Evolutionary conservation across 2,797 vertebrate species (phyloP).

Genomic region (Helarctos malayanus): DNA sequence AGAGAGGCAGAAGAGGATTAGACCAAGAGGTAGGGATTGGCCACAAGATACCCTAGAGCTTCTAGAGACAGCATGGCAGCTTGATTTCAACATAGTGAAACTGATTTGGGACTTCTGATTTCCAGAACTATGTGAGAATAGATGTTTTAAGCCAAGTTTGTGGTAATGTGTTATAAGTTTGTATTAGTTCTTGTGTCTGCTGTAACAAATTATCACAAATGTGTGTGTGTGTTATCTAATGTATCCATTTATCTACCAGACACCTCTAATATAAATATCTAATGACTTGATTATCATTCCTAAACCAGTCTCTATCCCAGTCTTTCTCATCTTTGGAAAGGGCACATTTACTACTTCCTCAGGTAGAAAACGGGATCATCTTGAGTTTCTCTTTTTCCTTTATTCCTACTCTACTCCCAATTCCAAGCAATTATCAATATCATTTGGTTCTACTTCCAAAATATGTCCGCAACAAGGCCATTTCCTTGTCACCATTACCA

Average conservation of each 20-base stretch:
- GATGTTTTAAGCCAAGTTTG: neutral
- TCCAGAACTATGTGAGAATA: neutral
- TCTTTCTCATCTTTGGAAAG: slow-evolving; percentile 5
- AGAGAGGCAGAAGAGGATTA: neutral
- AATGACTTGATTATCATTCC: neutral
- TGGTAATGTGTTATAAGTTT: neutral
- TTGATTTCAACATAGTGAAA: neutral
- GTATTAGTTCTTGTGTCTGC: neutral
- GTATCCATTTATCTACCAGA: neutral
- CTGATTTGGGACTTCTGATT: neutral
- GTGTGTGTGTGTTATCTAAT: neutral
- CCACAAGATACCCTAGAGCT: neutral
- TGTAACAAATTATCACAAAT: neutral
- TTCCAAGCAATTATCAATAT: neutral
- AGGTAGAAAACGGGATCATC: neutral
- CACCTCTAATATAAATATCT: neutral
- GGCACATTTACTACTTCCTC: neutral
- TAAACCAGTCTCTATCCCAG: neutral
- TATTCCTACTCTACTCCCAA: neutral
- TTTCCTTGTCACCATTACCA: neutral
- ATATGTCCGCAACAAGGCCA: neutral
- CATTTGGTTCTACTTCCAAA: neutral
- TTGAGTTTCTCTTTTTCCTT: neutral
- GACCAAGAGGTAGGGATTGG: neutral
- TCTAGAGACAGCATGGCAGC: neutral